phyloP scores from a whole-genome alignment of 1,140 invertebrate species.

The Drosophila fuyamai region DNA sequence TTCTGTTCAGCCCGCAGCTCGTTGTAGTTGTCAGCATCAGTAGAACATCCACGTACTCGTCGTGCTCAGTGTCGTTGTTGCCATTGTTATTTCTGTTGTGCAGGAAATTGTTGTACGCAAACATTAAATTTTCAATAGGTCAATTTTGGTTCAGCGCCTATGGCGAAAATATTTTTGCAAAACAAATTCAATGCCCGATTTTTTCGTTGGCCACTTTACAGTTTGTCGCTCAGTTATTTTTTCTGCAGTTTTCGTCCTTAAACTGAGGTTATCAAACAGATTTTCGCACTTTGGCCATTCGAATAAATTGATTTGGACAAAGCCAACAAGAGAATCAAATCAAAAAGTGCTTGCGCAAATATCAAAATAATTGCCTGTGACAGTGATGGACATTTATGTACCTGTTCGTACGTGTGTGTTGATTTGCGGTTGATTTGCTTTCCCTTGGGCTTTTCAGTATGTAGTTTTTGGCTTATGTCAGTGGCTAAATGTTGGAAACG shows the following conservation, averaged over 20 bases:
- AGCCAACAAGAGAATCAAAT: conserved; percentile 40
- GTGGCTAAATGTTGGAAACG: conserved; percentile 12
- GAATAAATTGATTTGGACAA: conserved; percentile 50
- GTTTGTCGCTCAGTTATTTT: conserved; percentile 27
- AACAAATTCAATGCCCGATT: conserved; percentile 29
- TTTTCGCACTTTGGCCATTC: conserved; percentile 48
- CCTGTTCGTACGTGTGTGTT: conserved; percentile 30
- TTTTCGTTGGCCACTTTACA: conserved; percentile 40
- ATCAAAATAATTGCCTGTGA: conserved; percentile 45
- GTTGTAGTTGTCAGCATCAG: conserved; percentile 70
- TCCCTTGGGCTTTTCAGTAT: conserved; percentile 20
- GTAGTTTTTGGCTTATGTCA: conserved; percentile 30
- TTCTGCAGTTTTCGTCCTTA: conserved; percentile 18
- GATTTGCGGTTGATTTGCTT: conserved; percentile 30
- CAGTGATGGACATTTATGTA: conserved; percentile 45
- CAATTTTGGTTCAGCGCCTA: conserved; percentile 46
- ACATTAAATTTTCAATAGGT: conserved; percentile 77
- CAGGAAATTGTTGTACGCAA: conserved; percentile 77
- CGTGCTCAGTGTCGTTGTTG: conserved; percentile 26
- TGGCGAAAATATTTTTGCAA: conserved; percentile 31
- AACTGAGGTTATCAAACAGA: conserved; percentile 54
- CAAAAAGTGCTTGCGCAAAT: conserved; percentile 37
- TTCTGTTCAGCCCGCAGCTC: conserved; percentile 39
- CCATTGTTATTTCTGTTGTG: conserved; percentile 40
- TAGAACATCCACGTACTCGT: conserved; percentile 30